Conservation (phyloP, 2,797 vertebrate species). For the Lepilemur ruficaudatus region DNA sequence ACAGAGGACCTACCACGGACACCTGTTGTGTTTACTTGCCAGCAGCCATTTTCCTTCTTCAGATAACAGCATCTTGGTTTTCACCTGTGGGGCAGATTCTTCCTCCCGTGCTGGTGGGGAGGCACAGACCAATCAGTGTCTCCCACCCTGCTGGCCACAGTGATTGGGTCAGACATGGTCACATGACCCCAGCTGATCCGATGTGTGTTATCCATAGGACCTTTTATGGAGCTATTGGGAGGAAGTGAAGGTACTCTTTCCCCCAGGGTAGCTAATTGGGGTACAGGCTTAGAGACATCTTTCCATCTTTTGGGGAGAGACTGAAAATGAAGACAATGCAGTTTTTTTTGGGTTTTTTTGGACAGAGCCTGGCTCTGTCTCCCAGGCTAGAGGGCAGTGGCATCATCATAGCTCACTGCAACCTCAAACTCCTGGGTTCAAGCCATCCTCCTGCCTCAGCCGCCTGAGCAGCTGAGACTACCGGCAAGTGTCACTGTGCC, state of each 20-base stretch:
- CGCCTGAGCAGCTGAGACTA: no score
- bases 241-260: neutral
- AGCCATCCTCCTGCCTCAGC: no score
- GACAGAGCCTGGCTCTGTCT: no score
- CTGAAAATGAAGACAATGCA: neutral
- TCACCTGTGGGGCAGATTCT: neutral
- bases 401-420: no score
- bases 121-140: neutral
- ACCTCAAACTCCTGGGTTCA: no score
- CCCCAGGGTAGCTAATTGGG: no score
- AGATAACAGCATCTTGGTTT: neutral
- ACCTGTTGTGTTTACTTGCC: neutral
- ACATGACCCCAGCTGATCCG: neutral
- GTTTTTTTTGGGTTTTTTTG: no score
- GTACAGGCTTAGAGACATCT: neutral
- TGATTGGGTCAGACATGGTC: neutral
- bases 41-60: neutral
- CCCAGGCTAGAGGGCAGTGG: no score
- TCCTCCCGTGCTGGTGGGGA: neutral
- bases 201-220: neutral
- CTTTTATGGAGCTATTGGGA: neutral
- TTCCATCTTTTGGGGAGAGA: neutral
- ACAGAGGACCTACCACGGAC: rapidly evolving
- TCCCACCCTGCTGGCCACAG: neutral
- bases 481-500: no score